Evolutionary conservation across 2,113 vertebrate species (phyloP).

Genomic region (Nannospalax galili): DNA sequence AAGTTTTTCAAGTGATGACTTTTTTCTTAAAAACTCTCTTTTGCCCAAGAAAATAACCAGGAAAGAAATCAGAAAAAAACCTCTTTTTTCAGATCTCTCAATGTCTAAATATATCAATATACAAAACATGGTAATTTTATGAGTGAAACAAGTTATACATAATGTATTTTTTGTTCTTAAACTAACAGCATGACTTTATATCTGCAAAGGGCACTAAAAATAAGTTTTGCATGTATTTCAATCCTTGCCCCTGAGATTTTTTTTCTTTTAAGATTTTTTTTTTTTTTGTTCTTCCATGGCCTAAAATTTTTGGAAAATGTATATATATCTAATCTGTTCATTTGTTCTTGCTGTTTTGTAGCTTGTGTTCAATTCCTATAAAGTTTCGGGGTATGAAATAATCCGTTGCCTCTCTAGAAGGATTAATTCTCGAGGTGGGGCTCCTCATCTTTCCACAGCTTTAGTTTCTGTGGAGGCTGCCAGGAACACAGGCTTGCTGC

Average conservation of each 20-base stretch:
- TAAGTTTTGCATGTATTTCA: conserved; percentile 75
- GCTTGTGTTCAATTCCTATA: conserved; percentile 29
- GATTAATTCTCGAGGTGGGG: not conserved
- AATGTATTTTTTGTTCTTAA: conserved; percentile 80
- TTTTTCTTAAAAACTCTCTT: conserved; percentile 1
- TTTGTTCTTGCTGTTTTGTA: conserved; percentile 71
- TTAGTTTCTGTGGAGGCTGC: not conserved
- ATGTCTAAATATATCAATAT: conserved; percentile 82
- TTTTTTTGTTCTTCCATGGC: conserved; percentile 65
- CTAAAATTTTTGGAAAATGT: conserved; percentile 75
- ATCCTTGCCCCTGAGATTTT: conserved; percentile 72
- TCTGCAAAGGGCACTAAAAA: conserved; percentile 83
- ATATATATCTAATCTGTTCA: conserved; percentile 52
- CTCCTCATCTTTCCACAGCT: not conserved
- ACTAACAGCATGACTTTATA: conserved; percentile 80
- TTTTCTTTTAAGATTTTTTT: conserved; percentile 74
- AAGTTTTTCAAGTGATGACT: conserved; percentile 62
- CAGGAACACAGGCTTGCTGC: not conserved
- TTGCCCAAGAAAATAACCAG: conserved; percentile 68
- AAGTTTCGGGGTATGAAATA: conserved; percentile 44
- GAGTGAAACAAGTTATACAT: conserved; percentile 81
- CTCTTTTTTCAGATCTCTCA: conserved; percentile 71
- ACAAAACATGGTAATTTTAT: conserved; percentile 82
- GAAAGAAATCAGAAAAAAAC: conserved; percentile 77
- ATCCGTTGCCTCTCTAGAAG: conserved; percentile 23